Conservation (phyloP, 2,888 invertebrate genomes). For the Metallyticus violacea region DNA sequence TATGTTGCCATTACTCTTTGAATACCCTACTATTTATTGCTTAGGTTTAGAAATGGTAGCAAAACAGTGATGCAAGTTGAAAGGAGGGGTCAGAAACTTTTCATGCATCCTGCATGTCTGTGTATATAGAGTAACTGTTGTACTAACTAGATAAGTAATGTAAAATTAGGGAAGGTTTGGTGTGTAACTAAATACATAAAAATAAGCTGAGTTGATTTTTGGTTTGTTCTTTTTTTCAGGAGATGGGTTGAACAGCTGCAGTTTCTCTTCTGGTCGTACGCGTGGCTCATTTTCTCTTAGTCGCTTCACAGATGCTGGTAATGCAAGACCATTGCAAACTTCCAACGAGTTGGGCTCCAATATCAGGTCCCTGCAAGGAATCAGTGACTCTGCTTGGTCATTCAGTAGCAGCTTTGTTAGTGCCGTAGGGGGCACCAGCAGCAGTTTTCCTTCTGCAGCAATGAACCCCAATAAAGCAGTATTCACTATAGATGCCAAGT, state of each 20-base stretch:
- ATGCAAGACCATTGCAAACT: constrained; percentile 32
- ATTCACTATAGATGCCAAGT: constrained; percentile 62
- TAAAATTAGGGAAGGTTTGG: no score
- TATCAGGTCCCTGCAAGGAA: constrained; percentile 20
- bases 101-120: no score
- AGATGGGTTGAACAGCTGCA: constrained; percentile 44
- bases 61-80: no score
- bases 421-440: constrained; percentile 20
- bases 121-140: no score
- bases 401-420: constrained; percentile 36
- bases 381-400: constrained; percentile 38
- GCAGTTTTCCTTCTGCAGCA: constrained; percentile 46
- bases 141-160: no score
- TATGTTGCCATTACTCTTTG: no score
- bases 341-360: constrained; percentile 17
- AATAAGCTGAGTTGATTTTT: background rate
- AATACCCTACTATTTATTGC: no score
- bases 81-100: no score
- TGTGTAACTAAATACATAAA: no score
- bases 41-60: no score
- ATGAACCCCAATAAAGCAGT: constrained; percentile 66
- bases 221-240: constrained; percentile 36
- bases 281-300: constrained; percentile 28
- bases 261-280: constrained; percentile 40
- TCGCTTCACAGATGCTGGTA: constrained; percentile 42